Evolutionary conservation across 2,888 invertebrate genomes (phyloP).

Genomic region (Alviniconcha strummeri): DNA sequence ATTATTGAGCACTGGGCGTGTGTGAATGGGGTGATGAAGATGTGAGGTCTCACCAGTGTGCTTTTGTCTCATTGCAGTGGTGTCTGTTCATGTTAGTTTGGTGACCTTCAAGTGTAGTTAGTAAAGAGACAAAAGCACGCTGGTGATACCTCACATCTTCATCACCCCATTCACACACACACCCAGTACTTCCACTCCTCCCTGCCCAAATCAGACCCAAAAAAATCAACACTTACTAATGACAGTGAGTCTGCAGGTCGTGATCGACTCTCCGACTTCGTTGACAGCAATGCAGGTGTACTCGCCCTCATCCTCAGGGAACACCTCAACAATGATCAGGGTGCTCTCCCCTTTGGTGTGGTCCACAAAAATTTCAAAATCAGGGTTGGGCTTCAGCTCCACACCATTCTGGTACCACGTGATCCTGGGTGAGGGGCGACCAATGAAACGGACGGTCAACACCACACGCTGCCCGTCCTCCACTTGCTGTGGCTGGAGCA

Average conservation of each 20-base stretch:
- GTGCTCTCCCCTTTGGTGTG: conserved; percentile 87
- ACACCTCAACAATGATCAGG: conserved; percentile 95
- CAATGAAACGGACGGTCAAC: conserved; percentile 63
- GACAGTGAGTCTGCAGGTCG: conserved; percentile 80
- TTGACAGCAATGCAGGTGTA: conserved; percentile 90
- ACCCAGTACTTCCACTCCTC: background rate
- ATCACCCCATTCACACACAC: background rate
- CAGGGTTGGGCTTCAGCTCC: conserved; percentile 70
- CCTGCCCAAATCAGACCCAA: too few species aligned
- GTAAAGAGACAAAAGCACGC: too few species aligned
- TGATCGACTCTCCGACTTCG: conserved; percentile 95
- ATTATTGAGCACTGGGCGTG: background rate
- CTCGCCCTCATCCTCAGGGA: conserved; percentile 98
- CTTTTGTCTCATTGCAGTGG: too few species aligned
- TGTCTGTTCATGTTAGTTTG: too few species aligned
- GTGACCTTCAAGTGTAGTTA: too few species aligned
- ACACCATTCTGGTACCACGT: conserved; percentile 75
- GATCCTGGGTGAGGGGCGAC: conserved; percentile 65
- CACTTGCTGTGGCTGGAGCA: conserved; percentile 83
- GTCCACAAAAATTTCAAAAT: conserved; percentile 73
- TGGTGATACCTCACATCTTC: too few species aligned
- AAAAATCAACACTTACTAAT: conserved; percentile 65
- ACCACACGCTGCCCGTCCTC: conserved; percentile 90
- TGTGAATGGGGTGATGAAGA: background rate
- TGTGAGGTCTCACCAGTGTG: too few species aligned